A percentile compares a stretch with the other conserved stretches of the same genome.
Conservation (phyloP, 2,113 vertebrate genomes). For the Archilochus colubris region DNA sequence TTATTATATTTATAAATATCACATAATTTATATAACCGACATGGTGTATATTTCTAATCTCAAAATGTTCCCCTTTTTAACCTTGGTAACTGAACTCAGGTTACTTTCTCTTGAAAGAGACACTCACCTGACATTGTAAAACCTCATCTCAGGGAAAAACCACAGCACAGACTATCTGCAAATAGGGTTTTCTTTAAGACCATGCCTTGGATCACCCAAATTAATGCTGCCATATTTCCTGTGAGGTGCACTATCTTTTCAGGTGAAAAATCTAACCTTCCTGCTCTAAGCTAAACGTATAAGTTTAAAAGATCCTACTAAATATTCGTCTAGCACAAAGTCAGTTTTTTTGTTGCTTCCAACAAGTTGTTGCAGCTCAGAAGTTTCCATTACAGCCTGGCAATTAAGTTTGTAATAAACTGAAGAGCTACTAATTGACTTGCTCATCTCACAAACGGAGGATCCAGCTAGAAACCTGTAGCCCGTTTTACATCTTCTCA, state of each 20-base stretch:
- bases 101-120: neutral
- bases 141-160: neutral
- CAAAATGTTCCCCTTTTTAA: neutral
- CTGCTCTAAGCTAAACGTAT: constrained; percentile 25
- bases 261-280: neutral
- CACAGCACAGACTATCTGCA: neutral
- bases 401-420: constrained; percentile 76
- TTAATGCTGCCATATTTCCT: neutral
- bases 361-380: constrained; percentile 71
- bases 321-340: constrained; percentile 50
- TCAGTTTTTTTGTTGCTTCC: constrained; percentile 52
- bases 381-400: constrained; percentile 71
- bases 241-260: neutral
- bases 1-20: neutral
- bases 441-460: constrained; percentile 53
- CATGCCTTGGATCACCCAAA: neutral
- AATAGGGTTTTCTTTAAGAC: neutral
- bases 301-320: constrained; percentile 15
- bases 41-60: neutral
- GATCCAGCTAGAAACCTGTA: constrained; percentile 52
- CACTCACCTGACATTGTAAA: constrained; percentile 55
- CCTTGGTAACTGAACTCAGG: neutral
- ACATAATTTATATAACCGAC: neutral
- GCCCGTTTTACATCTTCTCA: constrained; percentile 33
- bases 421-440: constrained; percentile 70